These are phyloP conservation scores for Nephotettix cincticeps DNA, from an alignment of 1,140 invertebrate species.

Conservation along the genomic window DNA sequence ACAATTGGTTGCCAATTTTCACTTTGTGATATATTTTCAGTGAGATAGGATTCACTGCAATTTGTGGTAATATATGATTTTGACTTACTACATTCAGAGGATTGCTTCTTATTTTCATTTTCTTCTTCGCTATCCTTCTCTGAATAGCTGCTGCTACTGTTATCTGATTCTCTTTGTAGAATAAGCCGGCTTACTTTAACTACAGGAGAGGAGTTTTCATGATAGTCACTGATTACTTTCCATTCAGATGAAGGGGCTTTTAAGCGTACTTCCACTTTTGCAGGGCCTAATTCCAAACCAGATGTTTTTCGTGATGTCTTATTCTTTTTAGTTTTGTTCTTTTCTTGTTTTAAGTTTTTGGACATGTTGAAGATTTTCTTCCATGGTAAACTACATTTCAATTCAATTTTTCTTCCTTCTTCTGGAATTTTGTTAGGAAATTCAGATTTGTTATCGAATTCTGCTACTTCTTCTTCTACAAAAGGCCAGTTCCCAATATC, in stretches of 20 bases:
- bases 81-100: not conserved
- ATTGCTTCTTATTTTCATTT: slow-evolving; percentile 5
- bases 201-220: slow-evolving; percentile 8
- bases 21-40: not conserved
- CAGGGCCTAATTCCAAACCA: slow-evolving; percentile 14
- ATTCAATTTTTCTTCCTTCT: slow-evolving; percentile 11
- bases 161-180: slow-evolving; percentile 10
- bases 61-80: not conserved
- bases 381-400: slow-evolving; percentile 22
- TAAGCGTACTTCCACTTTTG: slow-evolving; percentile 20
- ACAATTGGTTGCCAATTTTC: slow-evolving; percentile 14
- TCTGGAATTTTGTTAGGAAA: slow-evolving; percentile 4
- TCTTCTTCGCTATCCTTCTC: slow-evolving; percentile 26
- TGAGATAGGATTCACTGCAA: not conserved
- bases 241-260: not conserved
- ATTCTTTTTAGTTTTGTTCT: not conserved
- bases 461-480: slow-evolving; percentile 18
- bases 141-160: slow-evolving; percentile 9
- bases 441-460: slow-evolving; percentile 5
- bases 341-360: not conserved
- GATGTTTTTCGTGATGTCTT: not conserved
- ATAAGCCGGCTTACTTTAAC: slow-evolving; percentile 16
- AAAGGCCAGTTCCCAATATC: slow-evolving; percentile 20
- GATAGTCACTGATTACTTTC: slow-evolving; percentile 13
- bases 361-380: slow-evolving; percentile 17